Conservation (phyloP, 2,797 vertebrate species). For the Acropternis orthonyx region DNA sequence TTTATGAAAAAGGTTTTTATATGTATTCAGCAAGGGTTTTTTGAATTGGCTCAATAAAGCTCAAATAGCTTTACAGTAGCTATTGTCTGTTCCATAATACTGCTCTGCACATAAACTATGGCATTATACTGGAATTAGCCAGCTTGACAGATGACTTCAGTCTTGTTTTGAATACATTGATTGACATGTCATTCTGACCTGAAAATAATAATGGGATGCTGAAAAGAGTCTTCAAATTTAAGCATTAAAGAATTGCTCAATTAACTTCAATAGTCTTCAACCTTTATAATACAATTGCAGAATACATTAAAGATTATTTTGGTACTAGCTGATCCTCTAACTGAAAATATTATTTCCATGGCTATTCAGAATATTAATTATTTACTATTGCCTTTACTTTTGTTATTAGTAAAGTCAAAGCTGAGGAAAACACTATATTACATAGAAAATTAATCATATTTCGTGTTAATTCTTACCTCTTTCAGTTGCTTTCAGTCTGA, state of each 20-base stretch:
- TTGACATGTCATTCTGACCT: neutral
- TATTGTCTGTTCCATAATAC: slow-evolving; percentile 3
- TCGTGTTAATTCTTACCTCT: neutral
- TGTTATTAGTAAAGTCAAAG: neutral
- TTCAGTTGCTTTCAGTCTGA: neutral
- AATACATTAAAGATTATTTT: slow-evolving; percentile 18
- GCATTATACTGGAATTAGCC: slow-evolving; percentile 3
- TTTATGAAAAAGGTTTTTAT: neutral
- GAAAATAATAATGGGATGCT: neutral
- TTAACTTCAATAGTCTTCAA: slow-evolving; percentile 9
- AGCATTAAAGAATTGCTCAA: neutral
- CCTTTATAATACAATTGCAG: neutral
- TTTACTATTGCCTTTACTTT: neutral
- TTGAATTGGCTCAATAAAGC: neutral
- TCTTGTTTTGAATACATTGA: neutral
- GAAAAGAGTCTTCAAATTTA: neutral
- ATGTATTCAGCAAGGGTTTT: neutral
- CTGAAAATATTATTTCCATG: slow-evolving; percentile 2
- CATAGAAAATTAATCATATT: neutral
- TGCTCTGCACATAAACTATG: neutral
- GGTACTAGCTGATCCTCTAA: neutral
- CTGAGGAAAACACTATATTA: neutral
- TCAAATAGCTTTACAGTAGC: neutral
- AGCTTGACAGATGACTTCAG: neutral
- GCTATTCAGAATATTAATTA: neutral